Evolutionary conservation across 1,140 invertebrate species (phyloP), one percentile per base, ranked within the genome.

Genomic region (Elymnias hypermnestra): DNA sequence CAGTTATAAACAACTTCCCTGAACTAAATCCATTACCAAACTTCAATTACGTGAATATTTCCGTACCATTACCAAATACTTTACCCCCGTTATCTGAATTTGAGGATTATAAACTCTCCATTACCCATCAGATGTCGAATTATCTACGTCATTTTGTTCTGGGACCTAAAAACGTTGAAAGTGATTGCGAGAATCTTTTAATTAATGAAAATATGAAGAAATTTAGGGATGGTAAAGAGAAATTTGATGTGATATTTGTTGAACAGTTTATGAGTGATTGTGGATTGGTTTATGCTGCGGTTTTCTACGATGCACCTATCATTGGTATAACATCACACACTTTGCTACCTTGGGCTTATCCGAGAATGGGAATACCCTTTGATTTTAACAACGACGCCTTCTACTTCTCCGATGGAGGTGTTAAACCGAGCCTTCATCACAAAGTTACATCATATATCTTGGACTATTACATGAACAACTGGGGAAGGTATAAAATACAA

Each of bases 201-300:
- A 64, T 46, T 0, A 78, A 83, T 45, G 38, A 72, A 2, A 53
- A 71, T 8, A 70, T 89, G 0, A 62, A 74, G 35, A 23, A 70
- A 1, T 53, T 73, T 52, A 49, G 64, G 4, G 42, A 87, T 0
- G 58, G 62, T 67, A 33, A 57, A 41, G 49, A 86, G 25, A 87
- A 86, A 33, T 93, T 89, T 52, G 92, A 94, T 62, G 56, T 94
- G 1, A 87, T 93, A 37, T 71, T 94, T 7, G 85, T 89, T 2
- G 92, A 93, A 65, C 83, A 87, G 42, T 93, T 93, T 58, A 90
- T 91, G 41, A 89, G 87, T n/a, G 90, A 93, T 42, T 93, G 92
- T 57, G 89, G 89, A 48, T 64, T 92, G 23, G 88, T 83, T 3
- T 86, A 91, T 13, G 87, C 87, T 17, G 73, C 89, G 43, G 84